Conservation (phyloP, 2,797 vertebrate species). For the Phyllotis vaccarum region DNA sequence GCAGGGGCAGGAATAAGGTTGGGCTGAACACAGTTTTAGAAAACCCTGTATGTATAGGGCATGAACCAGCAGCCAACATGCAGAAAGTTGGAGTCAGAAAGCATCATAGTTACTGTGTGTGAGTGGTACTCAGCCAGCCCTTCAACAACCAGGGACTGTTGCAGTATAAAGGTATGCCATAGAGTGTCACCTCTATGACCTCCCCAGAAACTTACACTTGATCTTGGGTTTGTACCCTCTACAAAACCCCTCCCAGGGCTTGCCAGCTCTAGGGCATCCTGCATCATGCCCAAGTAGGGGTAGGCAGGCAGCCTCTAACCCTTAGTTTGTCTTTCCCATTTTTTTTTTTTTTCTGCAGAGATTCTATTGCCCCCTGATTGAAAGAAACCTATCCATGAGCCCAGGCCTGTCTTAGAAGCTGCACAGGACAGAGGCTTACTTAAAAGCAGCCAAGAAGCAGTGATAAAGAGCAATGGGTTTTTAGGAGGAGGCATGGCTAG, state of each 20-base stretch:
- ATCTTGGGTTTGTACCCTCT: not conserved
- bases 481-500: not conserved
- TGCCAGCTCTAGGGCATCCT: not conserved
- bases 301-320: not conserved
- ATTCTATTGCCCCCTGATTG: not conserved
- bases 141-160: not conserved
- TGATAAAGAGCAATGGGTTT: not conserved
- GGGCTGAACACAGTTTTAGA: not conserved
- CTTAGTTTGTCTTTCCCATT: not conserved
- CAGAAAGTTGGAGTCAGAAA: not conserved
- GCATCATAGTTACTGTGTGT: not conserved
- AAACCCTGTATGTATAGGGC: not conserved
- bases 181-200: rapidly evolving
- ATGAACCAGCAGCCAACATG: not conserved
- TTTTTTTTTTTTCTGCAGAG: not conserved
- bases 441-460: not conserved
- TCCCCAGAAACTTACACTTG: not conserved
- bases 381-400: not conserved
- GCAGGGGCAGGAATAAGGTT: not conserved
- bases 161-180: not conserved
- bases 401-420: not conserved
- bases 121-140: not conserved
- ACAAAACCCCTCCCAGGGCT: not conserved
- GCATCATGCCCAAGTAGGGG: rapidly evolving
- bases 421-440: not conserved